A percentile compares a stretch with the other conserved stretches of the same genome.
Conservation (phyloP, 1,140 invertebrate genomes). For the Coboldia fuscipes region DNA sequence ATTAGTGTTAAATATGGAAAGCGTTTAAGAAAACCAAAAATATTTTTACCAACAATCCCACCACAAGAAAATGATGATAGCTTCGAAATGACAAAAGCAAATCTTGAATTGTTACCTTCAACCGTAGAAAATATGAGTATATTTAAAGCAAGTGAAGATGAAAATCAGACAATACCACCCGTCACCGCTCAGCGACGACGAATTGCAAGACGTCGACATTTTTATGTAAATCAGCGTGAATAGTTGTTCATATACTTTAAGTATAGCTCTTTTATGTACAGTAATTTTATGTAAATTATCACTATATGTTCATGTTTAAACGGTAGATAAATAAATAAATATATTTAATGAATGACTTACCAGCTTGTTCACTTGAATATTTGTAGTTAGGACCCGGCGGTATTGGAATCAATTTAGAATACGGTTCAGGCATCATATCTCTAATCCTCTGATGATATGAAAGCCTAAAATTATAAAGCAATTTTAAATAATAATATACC, state of each 20-base stretch:
- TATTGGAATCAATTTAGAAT: constrained; percentile 62
- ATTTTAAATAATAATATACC: background rate
- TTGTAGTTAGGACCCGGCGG: constrained; percentile 62
- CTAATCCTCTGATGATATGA: constrained; percentile 87
- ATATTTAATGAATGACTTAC: constrained; percentile 27
- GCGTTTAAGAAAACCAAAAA: background rate
- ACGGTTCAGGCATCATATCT: constrained; percentile 77
- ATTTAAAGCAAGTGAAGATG: background rate
- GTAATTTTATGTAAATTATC: no score
- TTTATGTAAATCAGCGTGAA: no score
- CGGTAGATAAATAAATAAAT: background rate
- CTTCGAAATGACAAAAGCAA: background rate
- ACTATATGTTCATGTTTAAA: no score
- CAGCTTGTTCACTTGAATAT: constrained; percentile 56
- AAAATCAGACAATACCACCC: background rate
- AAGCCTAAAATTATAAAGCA: constrained; percentile 36
- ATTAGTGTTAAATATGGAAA: constrained; percentile 18
- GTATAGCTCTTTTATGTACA: no score
- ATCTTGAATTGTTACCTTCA: background rate
- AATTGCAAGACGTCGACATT: no score
- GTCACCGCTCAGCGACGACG: no score
- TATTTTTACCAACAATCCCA: background rate
- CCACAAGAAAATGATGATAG: background rate
- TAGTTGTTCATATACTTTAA: no score
- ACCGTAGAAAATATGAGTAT: background rate